Evolutionary conservation across 2,888 invertebrate species (phyloP).

Genomic region (Diachrysia chrysitis): DNA sequence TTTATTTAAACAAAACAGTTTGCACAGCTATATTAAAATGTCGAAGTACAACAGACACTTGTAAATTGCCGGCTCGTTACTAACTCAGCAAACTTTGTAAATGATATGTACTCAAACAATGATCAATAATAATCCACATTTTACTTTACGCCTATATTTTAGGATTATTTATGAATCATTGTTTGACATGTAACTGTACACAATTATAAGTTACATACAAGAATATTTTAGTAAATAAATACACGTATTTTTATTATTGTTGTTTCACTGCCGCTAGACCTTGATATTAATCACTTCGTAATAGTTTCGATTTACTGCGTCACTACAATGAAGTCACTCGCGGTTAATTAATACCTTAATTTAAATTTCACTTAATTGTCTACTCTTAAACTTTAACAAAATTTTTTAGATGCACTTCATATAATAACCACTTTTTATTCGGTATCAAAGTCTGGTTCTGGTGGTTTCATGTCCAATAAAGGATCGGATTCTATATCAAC

Average conservation of each 20-base stretch:
- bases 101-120: constrained; percentile 48
- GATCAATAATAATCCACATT: constrained; percentile 51
- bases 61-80: constrained; percentile 35
- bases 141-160: constrained; percentile 41
- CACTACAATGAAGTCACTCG: background rate
- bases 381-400: background rate
- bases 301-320: background rate
- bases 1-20: constrained; percentile 21
- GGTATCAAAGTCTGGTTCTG: constrained; percentile 46
- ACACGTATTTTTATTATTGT: constrained; percentile 62
- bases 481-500: constrained; percentile 47
- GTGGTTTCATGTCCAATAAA: constrained; percentile 33
- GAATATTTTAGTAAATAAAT: constrained; percentile 71
- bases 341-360: background rate
- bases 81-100: constrained; percentile 46
- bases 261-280: constrained; percentile 53
- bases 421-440: constrained; percentile 24
- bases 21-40: constrained; percentile 20
- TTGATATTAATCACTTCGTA: constrained; percentile 15
- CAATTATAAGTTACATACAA: constrained; percentile 64
- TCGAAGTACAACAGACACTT: constrained; percentile 17
- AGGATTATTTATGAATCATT: constrained; percentile 54
- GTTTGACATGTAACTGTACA: constrained; percentile 58
- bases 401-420: background rate
- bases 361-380: too few relatives aligned